Conservation (phyloP, 2,113 vertebrate species). For the Petaurus breviceps region DNA sequence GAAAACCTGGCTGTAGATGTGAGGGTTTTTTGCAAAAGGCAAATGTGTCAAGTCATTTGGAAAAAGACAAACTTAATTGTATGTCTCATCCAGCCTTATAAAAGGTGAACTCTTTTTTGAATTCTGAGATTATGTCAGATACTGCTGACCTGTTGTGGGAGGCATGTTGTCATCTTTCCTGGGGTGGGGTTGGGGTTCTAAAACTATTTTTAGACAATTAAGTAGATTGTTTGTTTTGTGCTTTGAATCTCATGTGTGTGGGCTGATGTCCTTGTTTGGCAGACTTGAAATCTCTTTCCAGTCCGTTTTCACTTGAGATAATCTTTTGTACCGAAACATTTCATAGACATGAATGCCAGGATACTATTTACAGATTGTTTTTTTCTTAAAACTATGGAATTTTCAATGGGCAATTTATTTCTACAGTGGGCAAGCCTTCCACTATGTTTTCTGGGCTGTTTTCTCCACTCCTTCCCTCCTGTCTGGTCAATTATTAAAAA, state of each 20-base stretch:
- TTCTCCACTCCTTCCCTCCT: not conserved
- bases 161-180: not conserved
- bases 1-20: not conserved
- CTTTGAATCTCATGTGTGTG: not conserved
- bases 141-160: not conserved
- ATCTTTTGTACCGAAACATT: not conserved
- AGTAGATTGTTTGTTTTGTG: not conserved
- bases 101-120: not conserved
- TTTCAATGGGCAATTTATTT: not conserved
- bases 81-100: not conserved
- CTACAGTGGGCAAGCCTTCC: not conserved
- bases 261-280: not conserved
- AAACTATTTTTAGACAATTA: not conserved
- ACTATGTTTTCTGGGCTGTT: not conserved
- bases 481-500: not conserved
- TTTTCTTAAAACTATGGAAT: not conserved
- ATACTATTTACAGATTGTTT: not conserved
- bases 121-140: not conserved
- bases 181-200: not conserved
- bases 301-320: not conserved
- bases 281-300: not conserved
- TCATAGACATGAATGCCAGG: not conserved
- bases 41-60: not conserved
- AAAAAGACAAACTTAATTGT: not conserved
- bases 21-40: not conserved